Evolutionary conservation across 2,888 invertebrate genomes (phyloP), one percentile per base, ranked within the genome.

Genomic region (Hymenopus coronatus): DNA sequence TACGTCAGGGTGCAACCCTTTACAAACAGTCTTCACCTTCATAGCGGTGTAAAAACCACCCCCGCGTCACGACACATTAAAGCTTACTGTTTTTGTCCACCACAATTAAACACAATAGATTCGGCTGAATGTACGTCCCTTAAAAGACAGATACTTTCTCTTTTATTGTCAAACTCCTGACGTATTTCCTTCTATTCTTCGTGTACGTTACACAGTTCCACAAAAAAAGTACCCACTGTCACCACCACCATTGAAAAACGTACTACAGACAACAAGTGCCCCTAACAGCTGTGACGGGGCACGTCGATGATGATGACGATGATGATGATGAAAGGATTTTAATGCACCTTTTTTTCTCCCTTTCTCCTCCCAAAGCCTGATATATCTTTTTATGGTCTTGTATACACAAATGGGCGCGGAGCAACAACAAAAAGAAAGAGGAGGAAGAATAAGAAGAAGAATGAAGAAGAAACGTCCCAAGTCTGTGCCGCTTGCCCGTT

Each of bases 401-500:
- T 87, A 87, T 82, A 87, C 87, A 87, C 82, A 70, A 70, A 70
- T 20, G 54, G 54, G 54, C 6, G 54, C 54, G 54, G 54, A 70
- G 54, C 54, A 70, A 70, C 54, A 70, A 70, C 54, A 70, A 70
- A 70, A 70, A 70, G 54, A 70, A 70, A 70, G 54, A 70, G 54
- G 54, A 70, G 25, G 54, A 70, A 70, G 54, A 70, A 70, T 15
- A 70, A 70, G 54, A 70, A 70, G 54, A 70, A 70, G 54, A 70
- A 70, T 70, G 54, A 87, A 82, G 82, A 86, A 87, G 82, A 82
- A 33, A 40, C 82, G 87, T 30, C 8, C 70, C 87, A n/a, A 40
- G 85, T 87, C 81, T 86, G 28, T 86, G 70, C 87, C 82, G 87
- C 87, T 82, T 87, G 87, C 82, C 54, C 82, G 87, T 87, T 87